Conservation (phyloP, 1,140 invertebrate genomes). For the Drosophila sucinea region DNA sequence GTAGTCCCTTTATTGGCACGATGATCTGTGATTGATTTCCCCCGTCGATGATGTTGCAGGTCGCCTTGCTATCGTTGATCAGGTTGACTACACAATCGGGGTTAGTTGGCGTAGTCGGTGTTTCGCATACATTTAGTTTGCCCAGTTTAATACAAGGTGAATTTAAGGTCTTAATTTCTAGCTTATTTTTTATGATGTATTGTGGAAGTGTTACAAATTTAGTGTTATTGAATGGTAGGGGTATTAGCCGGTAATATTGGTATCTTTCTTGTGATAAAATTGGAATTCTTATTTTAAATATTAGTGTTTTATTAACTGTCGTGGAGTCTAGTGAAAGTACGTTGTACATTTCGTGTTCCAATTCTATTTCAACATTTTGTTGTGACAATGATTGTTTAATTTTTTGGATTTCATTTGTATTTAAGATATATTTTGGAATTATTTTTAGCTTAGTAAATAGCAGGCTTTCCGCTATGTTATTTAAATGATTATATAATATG, state of each 20-base stretch:
- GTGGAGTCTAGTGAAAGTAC: not conserved
- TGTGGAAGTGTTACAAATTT: too few relatives aligned
- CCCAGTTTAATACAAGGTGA: not conserved
- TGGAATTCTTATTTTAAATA: not conserved
- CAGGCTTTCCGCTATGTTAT: not conserved
- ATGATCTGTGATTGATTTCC: not conserved
- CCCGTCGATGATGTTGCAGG: not conserved
- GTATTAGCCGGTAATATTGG: not conserved
- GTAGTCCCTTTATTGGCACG: not conserved
- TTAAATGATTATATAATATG: not conserved
- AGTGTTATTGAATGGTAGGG: not conserved
- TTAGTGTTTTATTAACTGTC: not conserved
- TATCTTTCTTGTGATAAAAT: not conserved
- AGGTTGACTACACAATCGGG: not conserved
- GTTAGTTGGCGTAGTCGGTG: not conserved
- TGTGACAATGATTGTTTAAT: not conserved
- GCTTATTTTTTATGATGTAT: not conserved
- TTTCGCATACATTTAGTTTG: not conserved
- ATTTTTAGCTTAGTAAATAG: not conserved
- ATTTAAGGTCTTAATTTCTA: not conserved
- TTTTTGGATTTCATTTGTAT: not conserved
- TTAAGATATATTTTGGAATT: conserved; percentile 2
- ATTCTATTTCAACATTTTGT: not conserved
- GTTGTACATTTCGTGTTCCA: not conserved
- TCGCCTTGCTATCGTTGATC: not conserved